Base-by-base conservation (phyloP, 2,797 vertebrate genomes). In the Halcyon leucocephala region DNA sequence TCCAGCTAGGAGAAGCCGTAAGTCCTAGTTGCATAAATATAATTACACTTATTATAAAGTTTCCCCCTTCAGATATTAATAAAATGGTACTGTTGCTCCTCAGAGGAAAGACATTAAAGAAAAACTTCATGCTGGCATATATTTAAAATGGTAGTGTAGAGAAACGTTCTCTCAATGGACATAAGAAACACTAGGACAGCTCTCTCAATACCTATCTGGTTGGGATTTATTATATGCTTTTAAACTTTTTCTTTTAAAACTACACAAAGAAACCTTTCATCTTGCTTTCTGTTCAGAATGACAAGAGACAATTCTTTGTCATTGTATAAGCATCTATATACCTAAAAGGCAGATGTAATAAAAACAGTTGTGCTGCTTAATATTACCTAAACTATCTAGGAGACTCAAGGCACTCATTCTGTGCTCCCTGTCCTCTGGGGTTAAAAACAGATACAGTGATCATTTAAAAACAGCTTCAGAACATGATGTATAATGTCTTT, bases 371-470 rank as follows among this genome's bases (percentile, higher is more conserved):
- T 37, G 8, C 16, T 64, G 57, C 39, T 86, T 48, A 37, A 19
- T 71, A 22, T 55, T 78, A 67, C 15, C 37, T 29, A 10, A 7
- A 51, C 21, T 62, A 70, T 15, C 7, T 18, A 22, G 42, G 33
- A 82, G 15, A 48, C 3, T 70, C 7, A 18, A 28, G 17, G 46
- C 28, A 52, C 48, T 66, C 46, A 33, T 51, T 57, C 33, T 70
- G 21, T 51, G 24, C 18, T 64, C 37, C 7, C 29, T 72, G 14
- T 49, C 16, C 3, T 49, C 21, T 29, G 4, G 1, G 7, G 7
- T 0, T 12, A 69, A 54, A 73, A 64, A 8, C 1, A n/a, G 21
- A 17, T 54, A 44, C 1, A 54, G 12, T 3, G 4, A 39, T 51
- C 7, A 51, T 58, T 62, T 33, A 64, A 62, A 76, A 93, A 25